phyloP scores from a whole-genome alignment of 2,113 vertebrate species.

The Cynopterus brachyotis region DNA sequence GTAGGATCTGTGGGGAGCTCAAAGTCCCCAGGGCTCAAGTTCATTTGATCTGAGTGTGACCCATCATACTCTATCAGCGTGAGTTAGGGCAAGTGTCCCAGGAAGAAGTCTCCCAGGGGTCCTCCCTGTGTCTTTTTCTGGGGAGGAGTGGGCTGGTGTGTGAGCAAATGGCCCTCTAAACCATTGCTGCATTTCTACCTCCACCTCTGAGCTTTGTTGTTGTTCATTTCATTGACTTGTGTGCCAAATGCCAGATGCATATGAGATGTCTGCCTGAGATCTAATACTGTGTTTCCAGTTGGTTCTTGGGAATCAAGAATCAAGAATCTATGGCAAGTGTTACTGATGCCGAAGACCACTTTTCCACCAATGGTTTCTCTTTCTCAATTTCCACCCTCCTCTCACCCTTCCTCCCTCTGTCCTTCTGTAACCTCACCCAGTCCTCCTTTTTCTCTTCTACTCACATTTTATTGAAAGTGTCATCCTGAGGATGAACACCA shows the following conservation, averaged over 20 bases:
- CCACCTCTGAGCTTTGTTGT: not conserved
- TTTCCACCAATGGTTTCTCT: not conserved
- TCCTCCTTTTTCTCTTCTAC: not conserved
- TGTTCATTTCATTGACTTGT: not conserved
- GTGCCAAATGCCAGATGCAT: not conserved
- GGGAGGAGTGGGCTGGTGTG: not conserved
- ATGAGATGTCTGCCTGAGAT: not conserved
- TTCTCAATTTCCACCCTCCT: not conserved
- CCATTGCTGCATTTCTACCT: not conserved
- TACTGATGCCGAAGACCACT: not conserved
- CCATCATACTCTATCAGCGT: not conserved
- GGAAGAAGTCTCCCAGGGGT: too few relatives aligned
- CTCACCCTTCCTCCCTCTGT: not conserved
- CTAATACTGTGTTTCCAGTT: not conserved
- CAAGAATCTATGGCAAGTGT: not conserved
- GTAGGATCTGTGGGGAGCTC: not conserved
- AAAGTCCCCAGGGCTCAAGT: not conserved
- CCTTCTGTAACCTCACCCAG: not conserved
- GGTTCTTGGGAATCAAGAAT: not conserved
- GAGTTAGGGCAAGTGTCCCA: not conserved
- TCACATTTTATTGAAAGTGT: not conserved
- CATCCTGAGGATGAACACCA: not conserved
- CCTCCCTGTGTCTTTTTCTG: not conserved
- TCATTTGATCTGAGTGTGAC: not conserved
- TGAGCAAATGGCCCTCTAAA: not conserved